Evolutionary conservation across 2,113 vertebrate genomes (phyloP).

Genomic region (Pseudonaja textilis): DNA sequence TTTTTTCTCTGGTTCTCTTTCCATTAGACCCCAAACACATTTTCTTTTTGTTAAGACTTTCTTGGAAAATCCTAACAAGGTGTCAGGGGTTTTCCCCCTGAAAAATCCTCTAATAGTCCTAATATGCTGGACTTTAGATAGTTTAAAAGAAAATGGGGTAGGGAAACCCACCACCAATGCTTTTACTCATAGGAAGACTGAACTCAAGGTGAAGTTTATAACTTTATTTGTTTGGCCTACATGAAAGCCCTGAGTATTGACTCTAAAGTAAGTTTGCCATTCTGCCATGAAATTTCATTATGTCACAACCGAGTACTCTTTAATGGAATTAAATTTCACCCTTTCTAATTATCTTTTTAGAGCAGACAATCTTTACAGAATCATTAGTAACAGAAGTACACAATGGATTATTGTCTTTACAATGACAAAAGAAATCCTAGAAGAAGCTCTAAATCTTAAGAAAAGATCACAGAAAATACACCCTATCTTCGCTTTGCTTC

Average conservation of each 20-base stretch:
- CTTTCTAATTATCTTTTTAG: slow-evolving; percentile 79
- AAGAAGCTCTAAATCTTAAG: slow-evolving; percentile 69
- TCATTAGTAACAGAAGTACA: slow-evolving; percentile 82
- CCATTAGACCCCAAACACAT: not conserved
- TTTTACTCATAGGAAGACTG: not conserved
- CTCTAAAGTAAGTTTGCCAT: slow-evolving; percentile 70
- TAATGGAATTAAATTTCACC: slow-evolving; percentile 82
- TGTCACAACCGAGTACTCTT: slow-evolving; percentile 71
- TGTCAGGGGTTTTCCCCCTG: not conserved
- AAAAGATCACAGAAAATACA: slow-evolving; percentile 69
- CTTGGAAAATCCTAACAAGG: not conserved
- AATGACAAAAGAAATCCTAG: slow-evolving; percentile 74
- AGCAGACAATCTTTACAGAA: slow-evolving; percentile 79
- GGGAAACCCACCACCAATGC: not conserved
- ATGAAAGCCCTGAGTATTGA: slow-evolving; percentile 60
- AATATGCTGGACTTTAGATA: slow-evolving; percentile 15
- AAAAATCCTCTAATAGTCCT: not conserved
- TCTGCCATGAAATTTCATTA: slow-evolving; percentile 77
- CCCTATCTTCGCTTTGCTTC: slow-evolving; percentile 61
- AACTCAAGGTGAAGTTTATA: slow-evolving; percentile 51
- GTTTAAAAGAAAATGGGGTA: not conserved
- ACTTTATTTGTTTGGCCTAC: slow-evolving; percentile 57
- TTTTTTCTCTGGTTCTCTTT: too few species aligned
- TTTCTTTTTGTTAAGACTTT: not conserved
- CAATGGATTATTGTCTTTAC: slow-evolving; percentile 79